phyloP scores from a whole-genome alignment of 2,888 invertebrate species.

The Trissolcus brochymenae region DNA sequence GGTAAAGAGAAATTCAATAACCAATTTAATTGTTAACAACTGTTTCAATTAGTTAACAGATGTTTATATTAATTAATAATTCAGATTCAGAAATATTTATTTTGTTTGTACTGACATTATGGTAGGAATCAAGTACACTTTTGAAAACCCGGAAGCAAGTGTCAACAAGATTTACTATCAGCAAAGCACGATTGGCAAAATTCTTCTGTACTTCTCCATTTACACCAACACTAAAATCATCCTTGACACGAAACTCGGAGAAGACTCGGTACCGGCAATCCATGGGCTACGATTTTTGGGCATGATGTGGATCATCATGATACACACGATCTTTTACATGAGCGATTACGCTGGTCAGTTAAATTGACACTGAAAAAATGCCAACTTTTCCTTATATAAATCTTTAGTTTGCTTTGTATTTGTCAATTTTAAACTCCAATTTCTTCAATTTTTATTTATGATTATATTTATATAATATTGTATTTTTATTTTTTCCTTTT shows the following conservation, averaged over 20 bases:
- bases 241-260: constrained; percentile 70
- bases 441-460: no score
- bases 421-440: no score
- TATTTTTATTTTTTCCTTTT: background rate
- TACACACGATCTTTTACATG: constrained; percentile 77
- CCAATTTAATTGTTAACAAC: no score
- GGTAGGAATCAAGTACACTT: constrained; percentile 52
- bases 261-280: constrained; percentile 74
- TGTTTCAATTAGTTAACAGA: no score
- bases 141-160: constrained; percentile 58
- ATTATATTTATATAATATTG: background rate
- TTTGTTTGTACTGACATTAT: no score
- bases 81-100: background rate
- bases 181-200: constrained; percentile 60
- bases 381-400: background rate
- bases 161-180: constrained; percentile 44
- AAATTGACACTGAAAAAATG: background rate
- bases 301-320: constrained; percentile 79
- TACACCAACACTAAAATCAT: constrained; percentile 77
- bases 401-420: background rate
- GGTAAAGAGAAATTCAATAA: constrained; percentile 25
- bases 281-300: constrained; percentile 79
- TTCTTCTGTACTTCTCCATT: constrained; percentile 77
- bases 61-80: background rate
- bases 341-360: constrained; percentile 70